Percentiles rank a stretch among this genome's conserved stretches.
These are phyloP conservation scores for Cloeon dipterum DNA, from an alignment of 2,888 invertebrate genomes.

Conservation along the genomic window DNA sequence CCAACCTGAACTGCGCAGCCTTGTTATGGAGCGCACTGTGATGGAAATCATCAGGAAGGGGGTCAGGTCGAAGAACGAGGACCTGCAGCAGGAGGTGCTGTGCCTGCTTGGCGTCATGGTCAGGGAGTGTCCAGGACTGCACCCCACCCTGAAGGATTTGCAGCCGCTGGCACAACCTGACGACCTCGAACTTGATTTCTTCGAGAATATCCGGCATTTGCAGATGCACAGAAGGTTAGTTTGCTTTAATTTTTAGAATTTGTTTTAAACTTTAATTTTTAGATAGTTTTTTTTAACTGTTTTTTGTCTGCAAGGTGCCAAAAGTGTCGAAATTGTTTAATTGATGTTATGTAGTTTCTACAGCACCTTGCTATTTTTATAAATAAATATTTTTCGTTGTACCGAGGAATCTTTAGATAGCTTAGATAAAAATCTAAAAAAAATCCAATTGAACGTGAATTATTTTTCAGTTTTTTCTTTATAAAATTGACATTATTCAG, in stretches of 20 bases:
- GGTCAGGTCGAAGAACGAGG: slow-evolving; percentile 43
- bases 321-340: too few relatives aligned
- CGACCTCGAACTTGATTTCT: slow-evolving; percentile 80
- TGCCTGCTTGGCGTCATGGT: slow-evolving; percentile 49
- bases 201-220: slow-evolving; percentile 74
- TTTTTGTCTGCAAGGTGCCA: too few relatives aligned
- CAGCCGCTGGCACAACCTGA: slow-evolving; percentile 35
- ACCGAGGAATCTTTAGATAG: too few relatives aligned
- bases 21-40: slow-evolving; percentile 48
- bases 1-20: slow-evolving; percentile 30
- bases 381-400: too few relatives aligned
- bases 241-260: too few relatives aligned
- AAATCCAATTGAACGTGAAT: too few relatives aligned
- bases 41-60: slow-evolving; percentile 24
- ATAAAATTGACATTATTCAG: too few relatives aligned
- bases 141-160: slow-evolving; percentile 47
- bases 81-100: slow-evolving; percentile 56
- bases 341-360: too few relatives aligned
- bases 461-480: too few relatives aligned
- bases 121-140: slow-evolving; percentile 38
- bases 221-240: slow-evolving; percentile 70
- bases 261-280: slow-evolving; percentile 1
- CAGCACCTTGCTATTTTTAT: too few relatives aligned
- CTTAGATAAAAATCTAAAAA: too few relatives aligned
- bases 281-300: slow-evolving; percentile 3